These are phyloP conservation scores for Ceyx cyanopectus DNA, from an alignment of 2,113 vertebrate genomes.

Conservation along the genomic window DNA sequence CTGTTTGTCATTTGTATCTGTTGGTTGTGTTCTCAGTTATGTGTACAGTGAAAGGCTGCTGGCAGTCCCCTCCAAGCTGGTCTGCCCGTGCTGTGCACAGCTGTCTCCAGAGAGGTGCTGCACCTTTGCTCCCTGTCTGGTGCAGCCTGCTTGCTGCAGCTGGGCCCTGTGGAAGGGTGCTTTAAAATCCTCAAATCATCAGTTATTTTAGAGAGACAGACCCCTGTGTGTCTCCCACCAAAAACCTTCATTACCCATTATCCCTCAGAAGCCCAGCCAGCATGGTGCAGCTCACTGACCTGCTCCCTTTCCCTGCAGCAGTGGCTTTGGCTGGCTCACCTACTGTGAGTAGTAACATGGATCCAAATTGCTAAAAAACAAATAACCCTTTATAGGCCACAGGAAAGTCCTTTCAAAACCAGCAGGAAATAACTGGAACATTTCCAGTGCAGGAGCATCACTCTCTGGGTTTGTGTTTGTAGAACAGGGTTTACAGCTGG, in stretches of 20 bases:
- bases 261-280: background rate
- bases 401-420: background rate
- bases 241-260: background rate
- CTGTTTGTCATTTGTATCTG: background rate
- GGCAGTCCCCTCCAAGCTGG: background rate
- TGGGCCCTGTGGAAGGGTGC: background rate
- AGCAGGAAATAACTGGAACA: background rate
- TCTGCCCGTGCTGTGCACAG: background rate
- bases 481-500: background rate
- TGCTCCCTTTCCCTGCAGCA: background rate
- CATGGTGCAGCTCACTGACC: background rate
- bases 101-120: background rate
- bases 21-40: background rate
- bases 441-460: background rate
- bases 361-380: background rate
- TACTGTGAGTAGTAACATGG: background rate
- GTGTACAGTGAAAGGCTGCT: background rate
- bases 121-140: background rate
- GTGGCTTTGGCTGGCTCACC: too few species aligned
- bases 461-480: background rate
- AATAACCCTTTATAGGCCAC: background rate
- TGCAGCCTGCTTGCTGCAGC: background rate
- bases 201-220: background rate
- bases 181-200: background rate
- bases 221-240: background rate